Evolutionary conservation across 2,888 invertebrate species (phyloP).

Genomic region (Ornithoptera priamus): DNA sequence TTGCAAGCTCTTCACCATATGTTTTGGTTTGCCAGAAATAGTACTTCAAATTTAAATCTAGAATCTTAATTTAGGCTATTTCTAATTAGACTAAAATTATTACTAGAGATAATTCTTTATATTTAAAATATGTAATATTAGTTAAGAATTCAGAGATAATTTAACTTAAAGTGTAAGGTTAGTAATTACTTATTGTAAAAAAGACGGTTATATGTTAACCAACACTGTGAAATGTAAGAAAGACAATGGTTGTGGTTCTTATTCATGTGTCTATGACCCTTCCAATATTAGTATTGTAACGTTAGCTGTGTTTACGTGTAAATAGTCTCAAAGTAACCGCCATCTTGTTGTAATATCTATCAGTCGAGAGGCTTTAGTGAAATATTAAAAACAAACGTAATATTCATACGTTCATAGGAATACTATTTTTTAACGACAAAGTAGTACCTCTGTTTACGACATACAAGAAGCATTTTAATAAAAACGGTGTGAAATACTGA

Average conservation of each 20-base stretch:
- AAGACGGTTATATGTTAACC: constrained; percentile 7
- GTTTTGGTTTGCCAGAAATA: neutral
- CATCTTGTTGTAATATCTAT: constrained; percentile 23
- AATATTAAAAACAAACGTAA: neutral
- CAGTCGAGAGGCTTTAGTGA: neutral
- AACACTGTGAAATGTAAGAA: constrained; percentile 25
- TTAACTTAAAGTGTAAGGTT: constrained; percentile 19
- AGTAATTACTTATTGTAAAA: constrained; percentile 18
- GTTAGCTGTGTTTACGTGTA: constrained; percentile 17
- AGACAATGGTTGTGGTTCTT: constrained; percentile 10
- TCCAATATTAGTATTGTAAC: constrained; percentile 8
- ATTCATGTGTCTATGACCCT: constrained; percentile 4
- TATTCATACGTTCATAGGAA: neutral
- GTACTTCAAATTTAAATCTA: constrained; percentile 5
- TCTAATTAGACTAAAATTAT: constrained; percentile 14
- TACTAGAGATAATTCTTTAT: constrained; percentile 11
- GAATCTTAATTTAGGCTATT: constrained; percentile 8
- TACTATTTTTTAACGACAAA: no score
- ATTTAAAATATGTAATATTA: constrained; percentile 21
- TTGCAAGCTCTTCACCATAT: neutral
- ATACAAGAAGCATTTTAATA: neutral
- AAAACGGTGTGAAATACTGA: constrained; percentile 10
- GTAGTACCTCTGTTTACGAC: constrained; percentile 24
- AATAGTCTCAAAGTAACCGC: constrained; percentile 22
- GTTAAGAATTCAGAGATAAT: constrained; percentile 10